Evolutionary conservation across 2,888 invertebrate genomes (phyloP), one percentile per base, ranked within the genome.

Genomic region (Hipparchia semele): DNA sequence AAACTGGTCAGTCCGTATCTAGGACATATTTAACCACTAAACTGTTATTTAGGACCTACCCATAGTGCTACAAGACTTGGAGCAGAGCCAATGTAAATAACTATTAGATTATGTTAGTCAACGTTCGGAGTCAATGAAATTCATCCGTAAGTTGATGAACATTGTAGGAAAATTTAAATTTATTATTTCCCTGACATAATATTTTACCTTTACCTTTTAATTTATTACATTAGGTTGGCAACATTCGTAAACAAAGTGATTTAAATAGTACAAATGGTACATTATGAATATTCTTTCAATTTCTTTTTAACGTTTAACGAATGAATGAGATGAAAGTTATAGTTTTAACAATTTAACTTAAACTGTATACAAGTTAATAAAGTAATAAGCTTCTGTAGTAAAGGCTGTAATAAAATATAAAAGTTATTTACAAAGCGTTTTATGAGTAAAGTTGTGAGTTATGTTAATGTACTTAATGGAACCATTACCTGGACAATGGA

Each of bases 401-500:
- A 60, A 60, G 39, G 7, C 13, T 10, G 5, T 9, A 9, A 60
- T 45, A 39, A 60, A 60, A 60, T 33, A 39, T 39, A 61, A 61
- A 39, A 61, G 60, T 45, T 60, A 60, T 45, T 60, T 60, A 60
- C 33, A 60, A 39, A 12, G 12, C 49, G 6, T 62, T 49, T 13
- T 49, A 49, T 49, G n/a, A 49, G 49, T 62, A 9, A 62, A 62
- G 49, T 62, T 46, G 49, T 62, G 13, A 58, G 58, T 58, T 58
- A 23, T 12, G 6, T 23, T 58, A 23, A 58, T 13, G 23, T 58
- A 58, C 23, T 58, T 67, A 13, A 56, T 39, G 46, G 54, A 56
- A 13, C 58, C 58, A 73, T 84, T 89, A 96, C 96, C 96, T 96
- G 96, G 83, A 95, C 95, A 87, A 96, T 96, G 84, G 95, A 96